Conservation (phyloP, 2,888 invertebrate genomes). For the Oscheius sp. region DNA sequence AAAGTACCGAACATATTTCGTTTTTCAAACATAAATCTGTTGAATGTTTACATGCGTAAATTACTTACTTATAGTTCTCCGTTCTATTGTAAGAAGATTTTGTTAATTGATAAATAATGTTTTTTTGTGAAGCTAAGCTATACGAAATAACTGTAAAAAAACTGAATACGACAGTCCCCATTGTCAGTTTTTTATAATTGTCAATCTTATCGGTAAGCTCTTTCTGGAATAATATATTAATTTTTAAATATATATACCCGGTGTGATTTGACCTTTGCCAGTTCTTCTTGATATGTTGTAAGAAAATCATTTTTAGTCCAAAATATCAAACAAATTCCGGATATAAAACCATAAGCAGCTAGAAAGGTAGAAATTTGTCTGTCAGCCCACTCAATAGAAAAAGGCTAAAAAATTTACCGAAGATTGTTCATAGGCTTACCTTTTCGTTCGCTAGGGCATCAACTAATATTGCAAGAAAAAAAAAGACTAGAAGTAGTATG, state of each 20-base stretch:
- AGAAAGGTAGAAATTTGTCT: background rate
- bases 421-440: background rate
- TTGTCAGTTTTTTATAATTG: background rate
- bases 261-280: background rate
- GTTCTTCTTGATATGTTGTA: conserved; percentile 6
- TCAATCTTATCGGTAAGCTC: conserved; percentile 19
- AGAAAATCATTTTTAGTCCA: conserved; percentile 24
- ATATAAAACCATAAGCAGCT: conserved; percentile 6
- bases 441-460: background rate
- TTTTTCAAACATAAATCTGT: background rate
- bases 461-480: background rate
- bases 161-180: background rate
- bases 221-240: background rate
- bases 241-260: conserved; percentile 6
- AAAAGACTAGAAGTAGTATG: background rate
- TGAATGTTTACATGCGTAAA: too few species aligned
- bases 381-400: conserved; percentile 21
- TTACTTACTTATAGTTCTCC: background rate
- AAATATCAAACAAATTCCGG: conserved; percentile 12
- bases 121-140: conserved; percentile 4
- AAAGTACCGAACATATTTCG: conserved; percentile 11
- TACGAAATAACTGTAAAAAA: background rate
- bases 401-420: conserved; percentile 16
- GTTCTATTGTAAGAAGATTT: conserved; percentile 1
- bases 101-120: background rate